Evolutionary conservation across 2,888 invertebrate genomes (phyloP).

Genomic region (Cataglyphis rosenhaueri): DNA sequence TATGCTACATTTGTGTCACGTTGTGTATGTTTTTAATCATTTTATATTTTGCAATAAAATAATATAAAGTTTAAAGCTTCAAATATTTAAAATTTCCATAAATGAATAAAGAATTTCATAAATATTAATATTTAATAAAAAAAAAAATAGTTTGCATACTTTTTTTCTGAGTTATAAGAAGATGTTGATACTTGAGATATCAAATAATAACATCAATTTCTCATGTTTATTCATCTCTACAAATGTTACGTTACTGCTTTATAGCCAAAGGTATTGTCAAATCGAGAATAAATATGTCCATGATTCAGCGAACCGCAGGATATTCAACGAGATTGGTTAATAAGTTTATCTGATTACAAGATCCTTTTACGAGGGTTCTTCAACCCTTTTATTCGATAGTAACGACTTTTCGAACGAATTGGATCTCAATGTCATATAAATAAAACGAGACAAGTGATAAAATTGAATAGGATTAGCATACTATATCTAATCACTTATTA

Average conservation of each 20-base stretch:
- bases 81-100: not conserved
- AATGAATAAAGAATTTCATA: not conserved
- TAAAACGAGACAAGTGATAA: constrained; percentile 1
- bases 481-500: not conserved
- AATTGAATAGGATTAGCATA: constrained; percentile 1
- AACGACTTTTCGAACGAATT: constrained; percentile 16
- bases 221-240: not conserved
- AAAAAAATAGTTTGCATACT: not conserved
- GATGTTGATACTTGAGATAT: not conserved
- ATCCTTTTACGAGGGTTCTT: not conserved
- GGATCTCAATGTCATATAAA: constrained; percentile 14
- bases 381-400: not conserved
- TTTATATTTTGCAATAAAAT: not conserved
- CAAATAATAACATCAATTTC: not conserved
- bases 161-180: not conserved
- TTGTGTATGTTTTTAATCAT: not conserved
- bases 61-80: not conserved
- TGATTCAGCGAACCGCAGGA: constrained; percentile 20
- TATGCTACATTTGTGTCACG: not conserved
- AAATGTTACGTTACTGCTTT: not conserved
- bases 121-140: not conserved
- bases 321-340: constrained; percentile 59
- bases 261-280: constrained; percentile 46
- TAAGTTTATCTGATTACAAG: constrained; percentile 62
- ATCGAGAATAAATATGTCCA: constrained; percentile 54